Evolutionary conservation across 2,797 vertebrate species (phyloP).

Genomic region (Cyprinella venusta): DNA sequence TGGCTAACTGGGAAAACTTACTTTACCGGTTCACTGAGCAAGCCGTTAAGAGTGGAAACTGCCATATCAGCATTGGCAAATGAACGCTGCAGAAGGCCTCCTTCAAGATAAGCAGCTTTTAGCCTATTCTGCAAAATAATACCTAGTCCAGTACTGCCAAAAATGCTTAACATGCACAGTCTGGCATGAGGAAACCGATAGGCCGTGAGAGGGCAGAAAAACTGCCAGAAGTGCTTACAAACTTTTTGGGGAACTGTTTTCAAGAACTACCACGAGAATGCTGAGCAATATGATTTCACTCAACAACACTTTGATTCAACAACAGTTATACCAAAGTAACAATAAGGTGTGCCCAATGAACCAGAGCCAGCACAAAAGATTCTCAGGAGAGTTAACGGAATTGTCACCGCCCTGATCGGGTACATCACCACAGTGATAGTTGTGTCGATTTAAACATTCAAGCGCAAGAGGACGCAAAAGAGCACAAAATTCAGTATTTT

Average conservation of each 20-base stretch:
- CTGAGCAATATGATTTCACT: background rate
- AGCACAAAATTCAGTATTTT: background rate
- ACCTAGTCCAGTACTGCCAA: conserved; percentile 60
- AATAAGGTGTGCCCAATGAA: background rate
- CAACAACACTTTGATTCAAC: conserved; percentile 8
- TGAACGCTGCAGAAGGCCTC: conserved; percentile 62
- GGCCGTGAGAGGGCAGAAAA: conserved; percentile 25
- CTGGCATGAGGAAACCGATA: conserved; percentile 52
- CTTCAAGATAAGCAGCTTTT: conserved; percentile 75
- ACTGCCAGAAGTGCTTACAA: background rate
- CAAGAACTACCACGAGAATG: background rate
- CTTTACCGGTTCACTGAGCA: conserved; percentile 37
- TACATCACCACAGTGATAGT: background rate
- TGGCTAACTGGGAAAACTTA: conserved; percentile 17
- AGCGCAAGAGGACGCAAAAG: background rate
- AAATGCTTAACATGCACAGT: conserved; percentile 74
- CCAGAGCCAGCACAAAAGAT: background rate
- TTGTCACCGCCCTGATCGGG: background rate
- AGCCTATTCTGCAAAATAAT: conserved; percentile 71
- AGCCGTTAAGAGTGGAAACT: conserved; percentile 27
- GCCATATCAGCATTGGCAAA: conserved; percentile 53
- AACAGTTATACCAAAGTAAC: background rate
- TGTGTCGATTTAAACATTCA: background rate
- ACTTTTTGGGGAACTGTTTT: conserved; percentile 13
- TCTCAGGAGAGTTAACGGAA: background rate